Base-by-base conservation (phyloP, 2,113 vertebrate genomes). In the Corythaeola cristata region DNA sequence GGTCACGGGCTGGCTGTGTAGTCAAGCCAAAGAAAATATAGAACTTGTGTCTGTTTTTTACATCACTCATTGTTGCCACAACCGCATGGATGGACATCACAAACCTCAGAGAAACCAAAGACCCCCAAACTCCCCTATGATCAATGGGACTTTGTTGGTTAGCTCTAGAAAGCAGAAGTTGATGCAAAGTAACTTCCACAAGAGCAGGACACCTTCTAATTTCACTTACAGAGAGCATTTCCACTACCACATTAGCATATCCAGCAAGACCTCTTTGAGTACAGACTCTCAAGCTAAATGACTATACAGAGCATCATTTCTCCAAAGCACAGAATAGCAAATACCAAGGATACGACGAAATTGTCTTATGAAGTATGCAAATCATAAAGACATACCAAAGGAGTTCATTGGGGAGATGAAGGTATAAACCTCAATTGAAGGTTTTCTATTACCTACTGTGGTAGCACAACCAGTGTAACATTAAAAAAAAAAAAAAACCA, bases 221-320 rank as follows among this genome's bases (percentile, higher is more conserved):
- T 74, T 58, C 2, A 0, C 49, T 56, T 72, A 4, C 5, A 62
- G 45, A 12, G 12, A 49, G 12, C 7, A 3, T 45, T 82, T 62
- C 4, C 67, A 26, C 30, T 12, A 6, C 44, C n/a, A 5, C 3
- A 3, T 7, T 13, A n/a, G 13, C 6, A 7, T 0, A 6, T 5
- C 33, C 50, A 58, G 62, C 23, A 56, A 53, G 47, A 55, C 8
- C 15, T n/a, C 33, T 20, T 9, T 2, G 26, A 60, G 12, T 7
- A 8, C 26, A 59, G 37, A 35, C 15, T 41, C 55, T n/a, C 30
- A 21, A 35, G 47, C 1, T 11, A n/a, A 64, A 52, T 0, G 0
- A 32, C 15, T 33, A 5, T 1, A 27, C 8, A 49, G 41, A 72
- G 22, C 44, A n/a, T 17, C 32, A 28, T 27, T 50, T 45, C 56